Conservation (phyloP, 2,797 vertebrate species). For the Spinibarbus caldwelli region DNA sequence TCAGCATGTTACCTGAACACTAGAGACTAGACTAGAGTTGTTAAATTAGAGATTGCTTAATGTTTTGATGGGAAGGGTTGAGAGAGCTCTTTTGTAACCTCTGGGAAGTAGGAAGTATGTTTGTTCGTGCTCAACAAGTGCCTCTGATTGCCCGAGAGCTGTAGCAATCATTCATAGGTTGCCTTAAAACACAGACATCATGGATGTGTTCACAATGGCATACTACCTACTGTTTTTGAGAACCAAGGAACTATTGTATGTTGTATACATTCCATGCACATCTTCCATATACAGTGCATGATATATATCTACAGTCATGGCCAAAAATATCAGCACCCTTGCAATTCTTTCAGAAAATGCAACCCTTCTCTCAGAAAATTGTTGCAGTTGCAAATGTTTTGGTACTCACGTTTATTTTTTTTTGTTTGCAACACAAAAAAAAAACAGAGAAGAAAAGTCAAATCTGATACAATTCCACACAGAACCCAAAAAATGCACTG, state of each 20-base stretch:
- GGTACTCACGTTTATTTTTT: no score
- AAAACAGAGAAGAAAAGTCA: no score
- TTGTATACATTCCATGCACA: neutral
- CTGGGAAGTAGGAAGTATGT: neutral
- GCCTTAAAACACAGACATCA: conserved; percentile 11
- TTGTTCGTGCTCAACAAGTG: conserved; percentile 12
- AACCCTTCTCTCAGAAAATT: no score
- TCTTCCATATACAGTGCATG: no score
- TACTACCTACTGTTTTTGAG: neutral
- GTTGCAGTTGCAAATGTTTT: no score
- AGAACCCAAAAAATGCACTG: no score
- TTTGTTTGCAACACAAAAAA: no score
- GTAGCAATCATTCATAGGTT: conserved; percentile 8
- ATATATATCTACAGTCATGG: no score
- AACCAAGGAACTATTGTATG: neutral
- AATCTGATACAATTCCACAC: no score
- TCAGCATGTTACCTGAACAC: conserved; percentile 34
- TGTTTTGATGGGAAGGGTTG: conserved; percentile 20
- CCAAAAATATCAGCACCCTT: no score
- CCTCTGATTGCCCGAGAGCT: conserved; percentile 20
- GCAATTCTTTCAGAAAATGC: no score
- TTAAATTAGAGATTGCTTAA: conserved; percentile 27
- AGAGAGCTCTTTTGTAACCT: conserved; percentile 33
- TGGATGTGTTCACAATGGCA: neutral
- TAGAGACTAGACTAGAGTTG: neutral